These are phyloP conservation scores for Boloria euphrosyne DNA, from an alignment of 2,888 invertebrate species.

Conservation along the genomic window DNA sequence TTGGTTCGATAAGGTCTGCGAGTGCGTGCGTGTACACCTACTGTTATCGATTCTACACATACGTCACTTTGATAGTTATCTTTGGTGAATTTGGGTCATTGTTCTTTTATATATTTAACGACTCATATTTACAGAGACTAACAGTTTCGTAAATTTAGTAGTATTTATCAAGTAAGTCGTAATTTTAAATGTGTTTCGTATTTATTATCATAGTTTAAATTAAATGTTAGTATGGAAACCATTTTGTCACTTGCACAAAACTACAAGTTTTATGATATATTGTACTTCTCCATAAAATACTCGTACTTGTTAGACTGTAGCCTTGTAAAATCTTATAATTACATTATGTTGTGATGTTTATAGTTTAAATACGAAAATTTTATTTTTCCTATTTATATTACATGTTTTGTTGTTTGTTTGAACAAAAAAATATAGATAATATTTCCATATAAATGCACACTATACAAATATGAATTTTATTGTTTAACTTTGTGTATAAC, in stretches of 20 bases:
- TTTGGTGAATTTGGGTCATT: constrained; percentile 79
- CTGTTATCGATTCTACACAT: constrained; percentile 80
- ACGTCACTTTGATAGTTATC: constrained; percentile 80
- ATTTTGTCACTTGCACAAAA: constrained; percentile 36
- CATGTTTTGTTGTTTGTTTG: not conserved
- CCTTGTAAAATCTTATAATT: constrained; percentile 21
- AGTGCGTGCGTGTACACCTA: constrained; percentile 70
- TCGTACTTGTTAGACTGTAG: constrained; percentile 27
- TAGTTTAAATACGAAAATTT: not conserved
- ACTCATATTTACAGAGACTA: not conserved
- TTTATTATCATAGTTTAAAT: constrained; percentile 51
- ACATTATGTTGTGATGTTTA: constrained; percentile 15
- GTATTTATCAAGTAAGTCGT: not conserved
- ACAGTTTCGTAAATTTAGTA: not conserved
- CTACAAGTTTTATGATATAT: constrained; percentile 30
- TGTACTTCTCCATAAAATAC: constrained; percentile 18
- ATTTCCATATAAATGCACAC: not conserved
- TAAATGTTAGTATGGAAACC: constrained; percentile 48
- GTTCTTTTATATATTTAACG: constrained; percentile 69
- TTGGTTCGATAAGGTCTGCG: constrained; percentile 67
- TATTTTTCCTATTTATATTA: not conserved
- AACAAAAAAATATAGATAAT: not conserved
- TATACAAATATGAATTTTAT: too few species aligned
- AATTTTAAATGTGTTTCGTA: constrained; percentile 39
- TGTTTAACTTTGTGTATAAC: too few species aligned